Base-by-base conservation (phyloP, 2,113 vertebrate genomes). In the Eidolon helvum region DNA sequence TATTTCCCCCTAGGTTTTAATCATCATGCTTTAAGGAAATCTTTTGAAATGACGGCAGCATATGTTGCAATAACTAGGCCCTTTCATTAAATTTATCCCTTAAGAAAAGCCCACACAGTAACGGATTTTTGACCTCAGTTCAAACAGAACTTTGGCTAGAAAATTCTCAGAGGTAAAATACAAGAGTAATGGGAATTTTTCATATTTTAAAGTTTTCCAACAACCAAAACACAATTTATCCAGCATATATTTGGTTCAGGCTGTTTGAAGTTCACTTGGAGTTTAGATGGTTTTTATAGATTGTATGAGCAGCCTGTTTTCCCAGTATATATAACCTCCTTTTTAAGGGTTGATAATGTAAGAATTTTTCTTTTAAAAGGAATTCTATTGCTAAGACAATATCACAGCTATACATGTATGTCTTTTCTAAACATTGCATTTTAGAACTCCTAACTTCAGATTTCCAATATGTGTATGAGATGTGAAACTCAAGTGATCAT, bases 1-100 rank as follows among this genome's bases (percentile, higher is more conserved):
- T 96, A 94, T 96, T 97, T 97, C 94, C 96, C 66, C 38, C 61
- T 57, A 78, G 92, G 92, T 93, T 98, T 97, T 97, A 95, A 72
- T 93, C 78, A 82, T 0, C 6, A 2, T 18, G 30, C 24, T 77
- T 87, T 94, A 97, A 96, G 95, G 43, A 97, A 97, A 86, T 82
- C 26, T n/a, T 89, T 94, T 95, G 87, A 96, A 97, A 85, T 88
- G 43, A 91, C 96, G 69, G 68, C 48, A 63, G 38, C 43, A 57
- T 88, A 95, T 96, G 28, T 78, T 97, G 80, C 90, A 94, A 90
- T 43, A 97, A 96, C 90, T 53, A 82, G 92, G 87, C 55, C 48
- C 87, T 97, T 96, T 98, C 86, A 28, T 95, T 94, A 90, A 94
- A 97, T 93, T 93, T 65, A 50, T 95, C 89, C 90, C n/a, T 74